Evolutionary conservation across 2,113 vertebrate species (phyloP).

Genomic region (Camelus dromedarius): DNA sequence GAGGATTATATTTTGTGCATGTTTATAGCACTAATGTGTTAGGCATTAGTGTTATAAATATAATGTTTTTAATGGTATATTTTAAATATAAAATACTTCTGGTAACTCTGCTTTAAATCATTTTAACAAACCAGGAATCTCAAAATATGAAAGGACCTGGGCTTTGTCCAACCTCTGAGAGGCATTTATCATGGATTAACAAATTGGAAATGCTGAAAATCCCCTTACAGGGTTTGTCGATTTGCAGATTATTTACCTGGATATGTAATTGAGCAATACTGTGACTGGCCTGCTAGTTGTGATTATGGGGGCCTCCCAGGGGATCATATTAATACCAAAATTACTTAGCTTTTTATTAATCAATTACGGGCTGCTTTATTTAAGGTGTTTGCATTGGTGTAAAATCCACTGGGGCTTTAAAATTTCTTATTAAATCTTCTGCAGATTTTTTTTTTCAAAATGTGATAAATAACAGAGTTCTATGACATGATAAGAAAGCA

Average conservation of each 20-base stretch:
- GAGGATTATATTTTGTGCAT: background rate
- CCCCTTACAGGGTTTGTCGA: conserved; percentile 63
- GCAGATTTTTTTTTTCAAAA: conserved; percentile 82
- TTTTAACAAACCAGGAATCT: conserved; percentile 59
- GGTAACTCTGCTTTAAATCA: conserved; percentile 50
- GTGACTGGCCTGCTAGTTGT: conserved; percentile 78
- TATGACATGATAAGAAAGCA: conserved; percentile 84
- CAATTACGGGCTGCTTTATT: conserved; percentile 82
- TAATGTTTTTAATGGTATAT: background rate
- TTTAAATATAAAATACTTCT: conserved; percentile 23
- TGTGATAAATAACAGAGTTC: conserved; percentile 85
- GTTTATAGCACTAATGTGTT: background rate
- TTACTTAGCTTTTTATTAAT: conserved; percentile 87
- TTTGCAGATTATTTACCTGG: conserved; percentile 80
- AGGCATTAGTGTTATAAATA: background rate
- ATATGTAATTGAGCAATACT: conserved; percentile 79
- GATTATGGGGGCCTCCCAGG: conserved; percentile 77
- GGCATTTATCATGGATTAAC: conserved; percentile 72
- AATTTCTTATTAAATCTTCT: conserved; percentile 77
- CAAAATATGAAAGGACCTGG: conserved; percentile 49
- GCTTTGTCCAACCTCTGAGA: conserved; percentile 55
- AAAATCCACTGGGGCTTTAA: conserved; percentile 74
- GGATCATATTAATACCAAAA: conserved; percentile 82
- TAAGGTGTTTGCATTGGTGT: conserved; percentile 53
- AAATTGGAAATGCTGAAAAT: conserved; percentile 73